These are phyloP conservation scores for Mandrillus leucophaeus DNA, from an alignment of 2,113 vertebrate genomes.

Conservation along the genomic window DNA sequence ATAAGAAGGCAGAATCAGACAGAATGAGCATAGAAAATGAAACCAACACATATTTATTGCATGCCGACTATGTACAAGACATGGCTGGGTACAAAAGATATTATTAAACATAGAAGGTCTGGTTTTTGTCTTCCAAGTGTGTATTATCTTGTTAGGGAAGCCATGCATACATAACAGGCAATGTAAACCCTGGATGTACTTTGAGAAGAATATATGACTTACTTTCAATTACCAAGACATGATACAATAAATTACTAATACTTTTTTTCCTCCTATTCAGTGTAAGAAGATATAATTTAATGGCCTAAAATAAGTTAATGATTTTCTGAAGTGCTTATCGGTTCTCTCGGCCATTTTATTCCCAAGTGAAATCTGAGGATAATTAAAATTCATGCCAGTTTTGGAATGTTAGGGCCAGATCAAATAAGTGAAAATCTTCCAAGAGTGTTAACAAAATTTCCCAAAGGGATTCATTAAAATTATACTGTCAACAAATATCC, in stretches of 20 bases:
- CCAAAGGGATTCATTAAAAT: slow-evolving; percentile 63
- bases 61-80: background rate
- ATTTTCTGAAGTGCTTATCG: slow-evolving; percentile 28
- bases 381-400: slow-evolving; percentile 63
- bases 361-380: slow-evolving; percentile 34
- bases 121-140: background rate
- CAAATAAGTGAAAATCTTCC: slow-evolving; percentile 54
- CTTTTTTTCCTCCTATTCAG: background rate
- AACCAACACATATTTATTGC: background rate
- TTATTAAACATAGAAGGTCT: background rate
- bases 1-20: background rate
- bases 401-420: slow-evolving; percentile 39
- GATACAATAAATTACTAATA: slow-evolving; percentile 5
- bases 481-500: slow-evolving; percentile 27
- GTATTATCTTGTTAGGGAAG: background rate
- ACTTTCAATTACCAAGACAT: background rate
- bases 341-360: slow-evolving; percentile 47
- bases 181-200: background rate
- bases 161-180: background rate
- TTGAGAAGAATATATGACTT: background rate
- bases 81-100: background rate
- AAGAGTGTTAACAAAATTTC: slow-evolving; percentile 51
- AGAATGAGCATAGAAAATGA: background rate
- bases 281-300: slow-evolving; percentile 4
- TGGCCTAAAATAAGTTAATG: background rate